These are phyloP conservation scores for Cheilosia scutellata DNA, from an alignment of 2,888 invertebrate species.

Conservation along the genomic window DNA sequence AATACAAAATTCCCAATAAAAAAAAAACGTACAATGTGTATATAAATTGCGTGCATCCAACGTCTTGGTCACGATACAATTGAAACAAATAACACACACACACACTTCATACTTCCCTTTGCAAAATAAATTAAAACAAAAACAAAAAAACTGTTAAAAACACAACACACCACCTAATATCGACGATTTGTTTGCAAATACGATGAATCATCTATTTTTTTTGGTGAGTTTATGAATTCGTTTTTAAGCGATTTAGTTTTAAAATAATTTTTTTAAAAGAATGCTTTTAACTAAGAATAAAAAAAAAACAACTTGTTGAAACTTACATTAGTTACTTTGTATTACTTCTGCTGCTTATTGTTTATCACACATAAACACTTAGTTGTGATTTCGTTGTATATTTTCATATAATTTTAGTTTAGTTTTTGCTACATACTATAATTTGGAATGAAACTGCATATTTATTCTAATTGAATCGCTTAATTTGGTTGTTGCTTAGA, in stretches of 20 bases:
- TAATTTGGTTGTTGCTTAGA: constrained; percentile 25
- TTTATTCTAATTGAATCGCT: constrained; percentile 44
- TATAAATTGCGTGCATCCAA: constrained; percentile 53
- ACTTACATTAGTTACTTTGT: constrained; percentile 56
- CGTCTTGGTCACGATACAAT: constrained; percentile 50
- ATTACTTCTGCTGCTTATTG: constrained; percentile 65
- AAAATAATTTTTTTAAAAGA: constrained; percentile 59
- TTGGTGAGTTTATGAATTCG: constrained; percentile 74
- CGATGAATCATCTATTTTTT: constrained; percentile 67
- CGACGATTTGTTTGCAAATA: constrained; percentile 64
- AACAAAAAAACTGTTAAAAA: constrained; percentile 37
- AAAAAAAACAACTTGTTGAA: constrained; percentile 41
- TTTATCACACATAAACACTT: constrained; percentile 67
- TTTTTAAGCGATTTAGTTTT: constrained; percentile 71
- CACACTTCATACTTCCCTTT: background rate
- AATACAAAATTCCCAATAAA: constrained; percentile 1
- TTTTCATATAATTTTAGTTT: constrained; percentile 49
- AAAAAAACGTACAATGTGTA: constrained; percentile 19
- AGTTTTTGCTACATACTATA: constrained; percentile 35
- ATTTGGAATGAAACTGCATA: constrained; percentile 58
- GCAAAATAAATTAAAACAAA: constrained; percentile 26
- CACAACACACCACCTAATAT: constrained; percentile 30
- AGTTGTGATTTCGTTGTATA: constrained; percentile 70
- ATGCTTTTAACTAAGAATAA: constrained; percentile 70
- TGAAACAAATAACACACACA: constrained; percentile 9